Evolutionary conservation across 2,797 vertebrate genomes (phyloP).

Genomic region (Coranthus polyacanthus): DNA sequence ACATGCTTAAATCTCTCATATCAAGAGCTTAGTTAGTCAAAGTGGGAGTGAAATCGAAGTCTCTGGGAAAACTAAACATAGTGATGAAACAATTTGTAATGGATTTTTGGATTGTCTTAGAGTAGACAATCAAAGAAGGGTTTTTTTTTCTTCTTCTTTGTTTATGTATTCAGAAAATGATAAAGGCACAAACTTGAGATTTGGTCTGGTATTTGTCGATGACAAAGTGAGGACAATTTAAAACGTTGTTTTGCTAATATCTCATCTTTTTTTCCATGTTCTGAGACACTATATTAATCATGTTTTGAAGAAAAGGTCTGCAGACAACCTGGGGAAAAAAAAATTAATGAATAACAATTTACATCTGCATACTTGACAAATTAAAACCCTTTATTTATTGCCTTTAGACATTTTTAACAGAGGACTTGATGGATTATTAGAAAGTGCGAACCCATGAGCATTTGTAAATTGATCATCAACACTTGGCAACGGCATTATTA

Average conservation of each 20-base stretch:
- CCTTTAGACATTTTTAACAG: not conserved
- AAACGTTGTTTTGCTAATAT: no score
- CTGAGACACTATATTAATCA: no score
- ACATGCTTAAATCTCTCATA: conserved; percentile 45
- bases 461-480: not conserved
- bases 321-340: not conserved
- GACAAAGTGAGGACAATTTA: not conserved
- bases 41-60: conserved; percentile 34
- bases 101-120: conserved; percentile 2
- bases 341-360: conserved; percentile 1
- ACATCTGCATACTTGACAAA: not conserved
- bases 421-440: not conserved
- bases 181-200: not conserved
- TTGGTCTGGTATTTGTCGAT: conserved; percentile 16
- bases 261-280: no score
- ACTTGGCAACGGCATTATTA: not conserved
- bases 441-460: not conserved
- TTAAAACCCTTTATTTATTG: not conserved
- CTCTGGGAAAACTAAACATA: conserved; percentile 33
- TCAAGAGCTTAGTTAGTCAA: conserved; percentile 37
- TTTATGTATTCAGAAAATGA: conserved; percentile 20
- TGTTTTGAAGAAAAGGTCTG: not conserved
- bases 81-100: conserved; percentile 20
- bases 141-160: conserved; percentile 24
- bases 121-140: conserved; percentile 46